These are phyloP conservation scores for Antechinus flavipes DNA, from an alignment of 2,113 vertebrate species.

Conservation along the genomic window DNA sequence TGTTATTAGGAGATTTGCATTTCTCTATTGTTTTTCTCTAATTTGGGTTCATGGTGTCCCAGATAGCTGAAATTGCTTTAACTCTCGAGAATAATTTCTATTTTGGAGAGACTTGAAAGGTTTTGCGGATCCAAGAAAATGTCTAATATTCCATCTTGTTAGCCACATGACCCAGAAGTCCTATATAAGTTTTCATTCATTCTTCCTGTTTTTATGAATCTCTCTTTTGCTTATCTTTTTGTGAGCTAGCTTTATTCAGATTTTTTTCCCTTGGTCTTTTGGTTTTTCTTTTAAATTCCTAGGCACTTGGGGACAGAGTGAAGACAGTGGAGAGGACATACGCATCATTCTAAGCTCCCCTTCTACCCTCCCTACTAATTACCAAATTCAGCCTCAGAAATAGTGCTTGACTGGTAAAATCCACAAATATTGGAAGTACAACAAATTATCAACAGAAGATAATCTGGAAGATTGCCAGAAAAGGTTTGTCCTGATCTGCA, in stretches of 20 bases:
- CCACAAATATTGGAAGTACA: no score
- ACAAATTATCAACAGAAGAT: no score
- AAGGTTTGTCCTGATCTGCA: no score
- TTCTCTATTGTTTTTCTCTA: not conserved
- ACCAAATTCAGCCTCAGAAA: no score
- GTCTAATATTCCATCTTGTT: not conserved
- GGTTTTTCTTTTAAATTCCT: not conserved
- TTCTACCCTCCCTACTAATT: no score
- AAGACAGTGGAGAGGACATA: no score
- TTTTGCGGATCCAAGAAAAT: not conserved
- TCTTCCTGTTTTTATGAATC: not conserved
- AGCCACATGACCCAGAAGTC: not conserved
- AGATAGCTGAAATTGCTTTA: not conserved
- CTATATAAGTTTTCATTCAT: not conserved
- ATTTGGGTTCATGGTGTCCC: not conserved
- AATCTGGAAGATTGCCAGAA: no score
- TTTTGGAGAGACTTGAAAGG: not conserved
- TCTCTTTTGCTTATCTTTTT: not conserved
- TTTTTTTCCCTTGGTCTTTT: not conserved
- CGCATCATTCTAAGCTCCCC: no score
- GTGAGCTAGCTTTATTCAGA: not conserved
- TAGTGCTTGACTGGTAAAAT: no score
- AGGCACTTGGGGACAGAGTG: not conserved
- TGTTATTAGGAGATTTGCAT: not conserved
- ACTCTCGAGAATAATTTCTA: not conserved